Base-by-base conservation (phyloP, 2,797 vertebrate genomes). In the Halcyon badia region DNA sequence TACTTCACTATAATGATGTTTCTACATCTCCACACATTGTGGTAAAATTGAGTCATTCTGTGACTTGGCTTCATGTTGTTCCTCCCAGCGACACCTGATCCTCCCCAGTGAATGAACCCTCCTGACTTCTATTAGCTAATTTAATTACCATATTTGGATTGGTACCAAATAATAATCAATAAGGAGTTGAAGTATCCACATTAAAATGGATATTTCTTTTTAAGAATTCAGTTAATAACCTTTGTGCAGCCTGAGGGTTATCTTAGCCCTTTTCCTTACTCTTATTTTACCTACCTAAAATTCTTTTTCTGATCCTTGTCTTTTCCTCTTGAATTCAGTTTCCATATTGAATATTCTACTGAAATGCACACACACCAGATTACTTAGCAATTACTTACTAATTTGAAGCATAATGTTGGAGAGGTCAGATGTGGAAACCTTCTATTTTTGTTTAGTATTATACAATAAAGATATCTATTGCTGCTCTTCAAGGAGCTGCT, bases 1-100 rank as follows among this genome's bases (percentile, higher is more conserved):
- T 39, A 18, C 39, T 49, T 1, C 8, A 0, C 31, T 49, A 5
- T 18, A 70, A 33, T 1, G 3, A 1, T 8, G 9, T 24, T 31
- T 85, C 10, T 56, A 3, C 26, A 17, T 49, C 28, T 52, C n/a
- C 24, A 46, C 10, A 3, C 4, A 0, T 0, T 37, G 61, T 8
- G 69, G 37, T 3, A 5, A 26, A 68, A 51, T 2, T 2, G 37
- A 84, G 57, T 19, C 28, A 1, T 42, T 39, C n/a, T 58, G 49
- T 54, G 61, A 8, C 30, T 39, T 1, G 9, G 37, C 7, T 6
- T 21, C 14, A 5, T 0, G 0, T 33, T 14, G 3, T 9, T 91
- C 58, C 52, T 83, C 46, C 46, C 39, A 7, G 49, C 6, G 35
- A 6, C 8, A 11, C 4, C 41, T n/a, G 52, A 35, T 54, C 5